Conservation (phyloP, 1,140 invertebrate species). For the Drosophila nigrodunni region DNA sequence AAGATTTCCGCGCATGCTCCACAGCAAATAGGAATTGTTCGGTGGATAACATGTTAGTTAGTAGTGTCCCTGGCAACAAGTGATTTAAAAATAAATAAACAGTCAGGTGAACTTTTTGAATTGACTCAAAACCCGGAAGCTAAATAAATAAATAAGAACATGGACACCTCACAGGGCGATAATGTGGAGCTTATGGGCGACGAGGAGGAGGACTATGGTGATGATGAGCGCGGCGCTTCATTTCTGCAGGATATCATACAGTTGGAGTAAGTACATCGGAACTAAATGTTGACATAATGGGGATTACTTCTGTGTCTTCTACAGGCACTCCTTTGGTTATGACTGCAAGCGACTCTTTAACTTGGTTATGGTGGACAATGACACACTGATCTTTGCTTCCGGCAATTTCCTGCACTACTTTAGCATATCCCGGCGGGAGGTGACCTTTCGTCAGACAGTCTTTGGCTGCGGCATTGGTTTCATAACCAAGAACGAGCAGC, state of each 20-base stretch:
- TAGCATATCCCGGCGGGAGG: conserved; percentile 87
- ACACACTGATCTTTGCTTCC: conserved; percentile 91
- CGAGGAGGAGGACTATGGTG: conserved; percentile 46
- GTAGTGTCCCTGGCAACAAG: conserved; percentile 54
- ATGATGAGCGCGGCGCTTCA: conserved; percentile 40
- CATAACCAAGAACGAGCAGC: conserved; percentile 91
- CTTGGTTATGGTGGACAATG: conserved; percentile 89
- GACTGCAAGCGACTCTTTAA: conserved; percentile 93
- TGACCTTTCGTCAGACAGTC: conserved; percentile 89
- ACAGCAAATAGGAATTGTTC: background rate
- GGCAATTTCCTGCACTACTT: conserved; percentile 93
- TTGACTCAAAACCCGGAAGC: conserved; percentile 52
- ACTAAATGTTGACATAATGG: background rate
- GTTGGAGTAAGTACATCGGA: conserved; percentile 51
- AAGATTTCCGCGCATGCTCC: conserved; percentile 51
- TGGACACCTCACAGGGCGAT: conserved; percentile 47
- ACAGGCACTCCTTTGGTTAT: conserved; percentile 94
- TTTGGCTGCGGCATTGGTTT: conserved; percentile 92
- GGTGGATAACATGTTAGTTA: too few species aligned
- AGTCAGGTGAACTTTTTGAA: conserved; percentile 48
- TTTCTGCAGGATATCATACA: conserved; percentile 59
- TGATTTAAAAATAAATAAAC: conserved; percentile 36
- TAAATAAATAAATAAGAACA: conserved; percentile 33
- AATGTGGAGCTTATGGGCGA: conserved; percentile 18
- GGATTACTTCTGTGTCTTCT: background rate